These are phyloP conservation scores for Chrysemys picta DNA, from an alignment of 2,113 vertebrate genomes.

Conservation along the genomic window DNA sequence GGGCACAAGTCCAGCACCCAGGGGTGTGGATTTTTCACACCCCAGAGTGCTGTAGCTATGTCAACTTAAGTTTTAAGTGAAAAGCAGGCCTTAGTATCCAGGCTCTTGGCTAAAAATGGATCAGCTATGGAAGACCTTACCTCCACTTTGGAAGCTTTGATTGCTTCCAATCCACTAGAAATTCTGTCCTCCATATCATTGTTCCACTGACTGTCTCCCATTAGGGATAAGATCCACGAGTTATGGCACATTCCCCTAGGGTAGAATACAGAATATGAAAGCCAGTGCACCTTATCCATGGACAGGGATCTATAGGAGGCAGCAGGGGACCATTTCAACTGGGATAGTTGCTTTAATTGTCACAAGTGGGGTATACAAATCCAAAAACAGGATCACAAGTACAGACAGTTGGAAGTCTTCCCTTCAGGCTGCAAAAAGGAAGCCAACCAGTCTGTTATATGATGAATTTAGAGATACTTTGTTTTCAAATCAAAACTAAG, in stretches of 20 bases:
- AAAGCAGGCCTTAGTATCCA: neutral
- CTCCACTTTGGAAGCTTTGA: neutral
- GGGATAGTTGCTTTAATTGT: neutral
- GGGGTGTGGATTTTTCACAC: neutral
- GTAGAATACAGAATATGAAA: neutral
- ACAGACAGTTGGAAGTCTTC: neutral
- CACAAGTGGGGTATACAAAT: too few relatives aligned
- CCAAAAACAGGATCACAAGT: neutral
- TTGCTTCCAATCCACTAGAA: neutral
- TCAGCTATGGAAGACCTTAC: neutral
- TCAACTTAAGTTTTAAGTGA: neutral
- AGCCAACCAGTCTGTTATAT: neutral
- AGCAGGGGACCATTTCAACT: neutral
- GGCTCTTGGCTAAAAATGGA: neutral
- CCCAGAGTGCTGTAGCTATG: neutral
- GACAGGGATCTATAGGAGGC: neutral
- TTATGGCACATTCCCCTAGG: neutral
- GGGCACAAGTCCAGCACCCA: neutral
- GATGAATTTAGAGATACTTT: neutral
- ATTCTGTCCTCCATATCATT: neutral
- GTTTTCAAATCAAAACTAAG: neutral
- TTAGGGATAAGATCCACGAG: neutral
- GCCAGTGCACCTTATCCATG: neutral
- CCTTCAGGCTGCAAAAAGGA: neutral
- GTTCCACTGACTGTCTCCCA: neutral